A percentile compares a stretch with the other conserved stretches of the same genome.
phyloP scores from a whole-genome alignment of 2,113 vertebrate genomes.

The Marmota flaviventris region DNA sequence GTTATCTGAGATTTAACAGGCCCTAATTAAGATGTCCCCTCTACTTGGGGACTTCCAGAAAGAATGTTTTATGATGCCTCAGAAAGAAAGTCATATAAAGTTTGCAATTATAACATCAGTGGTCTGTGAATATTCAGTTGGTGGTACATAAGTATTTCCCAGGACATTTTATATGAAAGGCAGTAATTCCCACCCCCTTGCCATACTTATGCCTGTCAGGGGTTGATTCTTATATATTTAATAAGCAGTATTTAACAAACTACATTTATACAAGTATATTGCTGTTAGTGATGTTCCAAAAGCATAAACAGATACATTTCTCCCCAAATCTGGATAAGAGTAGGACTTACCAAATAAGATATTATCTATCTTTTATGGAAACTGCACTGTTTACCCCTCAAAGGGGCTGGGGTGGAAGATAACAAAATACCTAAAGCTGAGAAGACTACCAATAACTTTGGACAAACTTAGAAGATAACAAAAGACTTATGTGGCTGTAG shows the following conservation, averaged over 20 bases:
- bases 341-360: conserved; percentile 7
- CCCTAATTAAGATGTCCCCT: conserved; percentile 20
- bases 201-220: not conserved
- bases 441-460: not conserved
- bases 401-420: not conserved
- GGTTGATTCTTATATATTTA: conserved; percentile 29
- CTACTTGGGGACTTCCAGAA: conserved; percentile 27
- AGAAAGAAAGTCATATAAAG: conserved; percentile 37
- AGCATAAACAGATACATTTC: conserved; percentile 26
- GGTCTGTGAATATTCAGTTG: conserved; percentile 2
- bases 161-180: conserved; percentile 18
- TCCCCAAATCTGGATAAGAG: conserved; percentile 12
- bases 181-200: not conserved
- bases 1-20: conserved; percentile 47
- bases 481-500: not conserved
- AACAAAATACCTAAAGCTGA: not conserved
- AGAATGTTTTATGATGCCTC: conserved; percentile 14
- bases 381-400: not conserved
- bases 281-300: conserved; percentile 52
- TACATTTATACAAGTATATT: conserved; percentile 24
- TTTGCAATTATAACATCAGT: conserved; percentile 8
- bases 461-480: not conserved
- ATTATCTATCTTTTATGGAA: conserved; percentile 32
- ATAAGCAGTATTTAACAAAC: conserved; percentile 27
- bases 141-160: not conserved